Base-by-base conservation (phyloP, 2,113 vertebrate species). In the Passer montanus region DNA sequence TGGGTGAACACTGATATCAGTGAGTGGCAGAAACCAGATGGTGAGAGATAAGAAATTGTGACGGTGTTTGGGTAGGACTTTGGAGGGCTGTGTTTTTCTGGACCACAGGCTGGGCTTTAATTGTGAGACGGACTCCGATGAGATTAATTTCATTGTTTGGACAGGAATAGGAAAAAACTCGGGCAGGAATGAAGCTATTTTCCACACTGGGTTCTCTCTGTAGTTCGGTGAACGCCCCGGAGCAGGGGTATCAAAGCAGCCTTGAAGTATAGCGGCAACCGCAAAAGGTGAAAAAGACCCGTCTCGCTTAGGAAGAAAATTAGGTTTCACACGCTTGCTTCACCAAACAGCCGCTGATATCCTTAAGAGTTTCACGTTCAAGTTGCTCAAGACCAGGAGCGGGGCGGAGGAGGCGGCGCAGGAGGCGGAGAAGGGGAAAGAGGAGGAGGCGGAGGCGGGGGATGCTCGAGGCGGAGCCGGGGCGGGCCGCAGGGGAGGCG, bases 401-500 rank as follows among this genome's bases (percentile, higher is more conserved):
- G 10, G 18, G 52, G 44, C 37, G 59, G 37, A 33, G 67, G 31
- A 16, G 35, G 41, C 41, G 31, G 56, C 10, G 44, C 23, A 27
- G 79, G 22, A 41, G 72, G 63, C 37, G 80, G 37, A 35, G 86
- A 21, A 62, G 53, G 69, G 6, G 56, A 18, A 41, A 13, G 39
- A 10, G 77, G 66, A 26, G 56, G 81, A 24, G 84, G 89, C 6
- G 73, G 74, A 31, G 90, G 73, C 15, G 78, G 72, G 47, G 75
- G 70, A 53, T 46, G 53, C 81, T 81, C 53, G 87, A 90, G 94
- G 94, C 89, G 91, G 95, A 86, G 87, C 93, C 72, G 89, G 94
- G 93, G 93, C 94, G 88, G 93, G 63, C 89, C 87, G 80, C 73
- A 62, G 88, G 89, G 93, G 94, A 90, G 73, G 95, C 23, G 94